Percentiles rank a stretch among this genome's conserved stretches.
Conservation (phyloP, 1,140 invertebrate genomes). For the Drosophila tropicalis region DNA sequence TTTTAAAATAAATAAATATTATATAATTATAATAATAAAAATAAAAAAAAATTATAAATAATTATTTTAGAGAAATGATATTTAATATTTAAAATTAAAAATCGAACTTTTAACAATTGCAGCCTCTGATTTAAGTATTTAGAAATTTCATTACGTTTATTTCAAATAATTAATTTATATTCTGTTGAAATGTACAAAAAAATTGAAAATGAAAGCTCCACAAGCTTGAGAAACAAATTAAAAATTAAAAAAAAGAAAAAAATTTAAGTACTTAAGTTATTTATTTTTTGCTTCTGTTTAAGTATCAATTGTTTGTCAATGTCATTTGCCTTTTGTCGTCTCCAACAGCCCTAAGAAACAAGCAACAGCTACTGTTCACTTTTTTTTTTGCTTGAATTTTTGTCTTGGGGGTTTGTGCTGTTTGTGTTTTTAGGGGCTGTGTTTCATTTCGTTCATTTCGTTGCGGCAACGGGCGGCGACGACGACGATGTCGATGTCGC, state of each 20-base stretch:
- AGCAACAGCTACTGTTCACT: conserved; percentile 64
- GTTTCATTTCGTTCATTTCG: conserved; percentile 2
- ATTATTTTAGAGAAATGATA: no score
- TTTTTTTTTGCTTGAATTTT: conserved; percentile 26
- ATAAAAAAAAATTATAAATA: no score
- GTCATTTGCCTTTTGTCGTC: conserved; percentile 17
- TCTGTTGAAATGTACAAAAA: no score
- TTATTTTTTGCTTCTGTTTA: neutral
- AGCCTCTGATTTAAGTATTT: no score
- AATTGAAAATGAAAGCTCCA: no score
- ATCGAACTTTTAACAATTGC: no score
- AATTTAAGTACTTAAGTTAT: neutral
- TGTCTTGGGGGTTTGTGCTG: conserved; percentile 55
- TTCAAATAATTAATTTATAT: no score
- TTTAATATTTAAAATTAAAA: no score
- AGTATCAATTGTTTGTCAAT: neutral
- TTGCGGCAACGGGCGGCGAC: neutral
- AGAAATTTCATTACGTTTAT: no score
- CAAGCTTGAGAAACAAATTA: no score
- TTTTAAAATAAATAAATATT: no score
- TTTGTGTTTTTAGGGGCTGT: conserved; percentile 63
- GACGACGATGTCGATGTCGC: neutral
- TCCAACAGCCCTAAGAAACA: conserved; percentile 48
- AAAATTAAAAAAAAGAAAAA: neutral
- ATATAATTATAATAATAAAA: no score